Evolutionary conservation across 1,140 invertebrate genomes (phyloP).

Genomic region (Drosophila saltans): DNA sequence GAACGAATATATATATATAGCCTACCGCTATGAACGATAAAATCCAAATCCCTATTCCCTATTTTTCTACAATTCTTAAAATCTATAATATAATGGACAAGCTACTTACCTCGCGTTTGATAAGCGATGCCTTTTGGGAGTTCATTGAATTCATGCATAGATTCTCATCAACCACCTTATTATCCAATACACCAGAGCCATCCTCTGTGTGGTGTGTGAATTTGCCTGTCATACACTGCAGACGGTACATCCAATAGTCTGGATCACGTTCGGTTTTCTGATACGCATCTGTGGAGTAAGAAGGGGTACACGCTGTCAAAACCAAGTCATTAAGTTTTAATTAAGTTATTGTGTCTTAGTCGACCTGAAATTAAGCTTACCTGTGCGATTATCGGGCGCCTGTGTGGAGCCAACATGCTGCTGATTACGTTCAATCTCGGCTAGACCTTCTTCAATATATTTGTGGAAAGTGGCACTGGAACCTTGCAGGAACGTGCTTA

Average conservation of each 20-base stretch:
- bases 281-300: constrained; percentile 77
- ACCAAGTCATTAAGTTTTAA: constrained; percentile 33
- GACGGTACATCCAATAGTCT: constrained; percentile 80
- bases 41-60: neutral
- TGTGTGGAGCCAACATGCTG: constrained; percentile 45
- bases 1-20: neutral
- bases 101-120: constrained; percentile 67
- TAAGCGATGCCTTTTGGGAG: constrained; percentile 74
- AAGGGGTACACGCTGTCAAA: constrained; percentile 65
- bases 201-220: constrained; percentile 58
- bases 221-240: constrained; percentile 59
- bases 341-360: too few species aligned
- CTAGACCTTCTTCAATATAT: constrained; percentile 94
- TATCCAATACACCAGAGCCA: constrained; percentile 67
- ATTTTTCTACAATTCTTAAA: neutral
- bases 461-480: constrained; percentile 96
- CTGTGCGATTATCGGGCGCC: constrained; percentile 61
- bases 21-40: neutral
- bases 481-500: constrained; percentile 94
- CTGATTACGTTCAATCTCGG: constrained; percentile 87
- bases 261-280: constrained; percentile 65
- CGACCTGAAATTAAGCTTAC: constrained; percentile 31
- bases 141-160: constrained; percentile 76
- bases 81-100: neutral
- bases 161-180: constrained; percentile 81